Conservation (phyloP, 2,888 invertebrate genomes). For the Acrocyrtus sp. region DNA sequence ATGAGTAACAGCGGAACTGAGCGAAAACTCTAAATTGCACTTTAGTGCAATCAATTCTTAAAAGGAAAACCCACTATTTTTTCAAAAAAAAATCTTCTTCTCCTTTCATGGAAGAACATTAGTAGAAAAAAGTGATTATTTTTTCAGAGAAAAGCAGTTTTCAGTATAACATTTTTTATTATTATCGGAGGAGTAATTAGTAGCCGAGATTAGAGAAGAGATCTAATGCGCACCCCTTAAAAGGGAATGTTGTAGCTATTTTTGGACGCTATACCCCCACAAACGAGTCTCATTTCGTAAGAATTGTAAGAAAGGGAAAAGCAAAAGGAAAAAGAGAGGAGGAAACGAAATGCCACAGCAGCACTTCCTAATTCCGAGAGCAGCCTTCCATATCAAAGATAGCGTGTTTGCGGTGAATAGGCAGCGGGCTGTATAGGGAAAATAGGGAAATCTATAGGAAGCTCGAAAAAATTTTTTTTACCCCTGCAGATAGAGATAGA, state of each 20-base stretch:
- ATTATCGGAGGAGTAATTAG: constrained; percentile 22
- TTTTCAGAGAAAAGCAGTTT: background rate
- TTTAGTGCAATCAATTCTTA: no score
- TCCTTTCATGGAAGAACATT: background rate
- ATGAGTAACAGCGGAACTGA: constrained; percentile 10
- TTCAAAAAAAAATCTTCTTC: no score
- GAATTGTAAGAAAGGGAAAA: no score
- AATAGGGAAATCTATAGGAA: no score
- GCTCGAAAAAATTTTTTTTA: no score
- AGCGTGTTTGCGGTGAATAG: no score
- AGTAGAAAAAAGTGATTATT: background rate
- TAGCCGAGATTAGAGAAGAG: constrained; percentile 27
- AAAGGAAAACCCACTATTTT: no score
- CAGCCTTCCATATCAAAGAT: no score
- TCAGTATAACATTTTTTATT: background rate
- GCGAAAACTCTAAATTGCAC: no score
- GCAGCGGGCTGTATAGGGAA: no score
- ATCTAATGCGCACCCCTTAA: constrained; percentile 54
- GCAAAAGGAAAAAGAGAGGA: background rate
- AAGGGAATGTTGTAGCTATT: constrained; percentile 59
- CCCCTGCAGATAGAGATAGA: no score
- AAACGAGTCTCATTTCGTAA: background rate
- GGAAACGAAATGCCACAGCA: background rate
- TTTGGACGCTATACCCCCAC: constrained; percentile 57
- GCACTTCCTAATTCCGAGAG: no score